A percentile compares a stretch with the other conserved stretches of the same genome.
Conservation (phyloP, 1,140 invertebrate genomes). For the Anastrepha obliqua region DNA sequence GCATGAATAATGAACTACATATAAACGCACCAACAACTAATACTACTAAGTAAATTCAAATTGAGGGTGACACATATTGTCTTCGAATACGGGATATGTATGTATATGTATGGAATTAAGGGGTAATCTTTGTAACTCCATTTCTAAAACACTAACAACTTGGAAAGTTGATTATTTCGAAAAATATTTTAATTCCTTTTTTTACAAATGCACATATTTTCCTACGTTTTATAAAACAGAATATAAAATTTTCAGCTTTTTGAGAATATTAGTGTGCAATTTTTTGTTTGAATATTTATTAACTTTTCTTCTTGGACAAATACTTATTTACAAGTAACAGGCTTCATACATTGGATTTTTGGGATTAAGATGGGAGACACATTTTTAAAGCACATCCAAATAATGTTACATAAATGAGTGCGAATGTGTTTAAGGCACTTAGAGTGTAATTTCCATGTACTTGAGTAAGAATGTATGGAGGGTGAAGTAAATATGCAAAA, state of each 20-base stretch:
- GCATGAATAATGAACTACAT: not conserved
- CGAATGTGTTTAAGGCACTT: constrained; percentile 26
- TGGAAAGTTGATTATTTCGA: not conserved
- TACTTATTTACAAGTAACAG: not conserved
- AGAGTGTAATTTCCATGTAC: not conserved
- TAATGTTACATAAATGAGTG: not conserved
- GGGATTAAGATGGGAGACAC: not conserved
- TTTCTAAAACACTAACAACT: not conserved
- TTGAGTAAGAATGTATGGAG: no score
- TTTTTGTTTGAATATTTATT: not conserved
- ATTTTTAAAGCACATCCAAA: constrained; percentile 4
- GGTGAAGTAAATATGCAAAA: no score
- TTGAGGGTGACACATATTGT: not conserved
- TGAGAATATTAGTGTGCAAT: constrained; percentile 47
- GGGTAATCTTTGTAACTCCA: no score
- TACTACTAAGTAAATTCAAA: constrained; percentile 32
- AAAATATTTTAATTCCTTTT: not conserved
- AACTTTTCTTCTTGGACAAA: not conserved
- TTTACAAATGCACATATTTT: not conserved
- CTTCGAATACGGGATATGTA: not conserved
- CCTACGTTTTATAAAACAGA: not conserved
- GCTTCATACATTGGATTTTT: not conserved
- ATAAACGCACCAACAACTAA: constrained; percentile 33
- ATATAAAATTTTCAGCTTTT: constrained; percentile 56
- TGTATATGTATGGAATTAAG: not conserved